Evolutionary conservation across 2,113 vertebrate genomes (phyloP).

Genomic region (Hoplias malabaricus): DNA sequence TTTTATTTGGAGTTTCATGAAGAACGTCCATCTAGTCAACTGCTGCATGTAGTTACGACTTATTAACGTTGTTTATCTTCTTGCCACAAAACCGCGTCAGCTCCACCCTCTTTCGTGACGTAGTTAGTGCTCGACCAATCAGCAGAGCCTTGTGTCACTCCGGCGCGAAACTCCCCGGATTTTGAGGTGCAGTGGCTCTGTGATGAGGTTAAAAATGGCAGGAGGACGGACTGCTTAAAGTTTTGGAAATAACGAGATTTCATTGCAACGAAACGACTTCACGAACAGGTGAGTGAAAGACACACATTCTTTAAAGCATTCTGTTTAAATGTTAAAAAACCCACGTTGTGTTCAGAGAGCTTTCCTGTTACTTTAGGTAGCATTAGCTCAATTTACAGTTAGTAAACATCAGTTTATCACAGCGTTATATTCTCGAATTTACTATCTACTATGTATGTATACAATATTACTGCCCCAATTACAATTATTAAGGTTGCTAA

Average conservation of each 20-base stretch:
- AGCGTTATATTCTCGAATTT: no score
- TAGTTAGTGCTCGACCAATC: conserved; percentile 57
- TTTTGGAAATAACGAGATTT: background rate
- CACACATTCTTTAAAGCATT: background rate
- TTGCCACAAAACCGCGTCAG: background rate
- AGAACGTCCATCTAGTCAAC: background rate
- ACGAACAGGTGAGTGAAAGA: background rate
- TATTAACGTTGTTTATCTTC: background rate
- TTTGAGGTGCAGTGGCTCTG: background rate
- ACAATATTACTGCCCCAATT: no score
- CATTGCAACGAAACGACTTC: no score
- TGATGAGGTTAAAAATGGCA: no score
- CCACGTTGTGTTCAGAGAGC: background rate
- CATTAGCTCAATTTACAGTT: background rate
- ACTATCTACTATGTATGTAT: no score
- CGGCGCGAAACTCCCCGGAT: conserved; percentile 61
- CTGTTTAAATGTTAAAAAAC: background rate
- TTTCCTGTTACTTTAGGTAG: background rate
- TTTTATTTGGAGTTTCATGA: background rate
- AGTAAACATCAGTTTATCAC: background rate
- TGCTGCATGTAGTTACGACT: background rate
- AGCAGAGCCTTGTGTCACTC: conserved; percentile 23
- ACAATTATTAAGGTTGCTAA: no score
- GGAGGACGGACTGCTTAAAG: background rate
- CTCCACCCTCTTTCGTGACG: background rate